Evolutionary conservation across 2,888 invertebrate genomes (phyloP), one percentile per base, ranked within the genome.

Genomic region (Julus scanicus): DNA sequence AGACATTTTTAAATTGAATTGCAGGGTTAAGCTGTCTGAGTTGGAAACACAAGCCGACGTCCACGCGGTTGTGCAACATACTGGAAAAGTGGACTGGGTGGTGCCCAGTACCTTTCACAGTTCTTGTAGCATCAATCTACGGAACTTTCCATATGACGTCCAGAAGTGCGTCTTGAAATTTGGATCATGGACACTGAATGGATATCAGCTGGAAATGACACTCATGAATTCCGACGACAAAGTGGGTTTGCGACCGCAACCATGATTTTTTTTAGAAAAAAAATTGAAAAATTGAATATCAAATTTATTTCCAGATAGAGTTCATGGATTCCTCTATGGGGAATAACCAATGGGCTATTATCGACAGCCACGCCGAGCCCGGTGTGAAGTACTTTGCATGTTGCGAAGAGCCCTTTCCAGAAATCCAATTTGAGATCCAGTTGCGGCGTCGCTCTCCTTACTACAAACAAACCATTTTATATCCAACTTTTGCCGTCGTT

Each of bases 271-370:
- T 44, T 44, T 29, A 29, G 29, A 29, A 29, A 29, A 29, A 29
- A 17, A 53, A 15, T 17, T 49, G 49, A 6, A 6, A 53, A 53
- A 15, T 15, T 13, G 53, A 53, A 17, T 53, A 13, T 53, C 17
- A 53, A 53, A 53, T 53, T 53, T 1, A 44, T 15, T 39, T 86
- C 1, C 86, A 88, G 86, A 29, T 87, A 17, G 86, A 80, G 1
- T 80, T 87, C 86, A 1, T 44, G 15, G 44, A 86, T n/a, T 71
- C 44, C 1, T 88, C 80, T 29, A 86, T 87, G 20, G 15, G n/a
- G 17, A 88, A 88, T 49, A 88, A 48, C 86, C 86, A 87, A 86
- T 88, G 88, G 88, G 88, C 87, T 20, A 20, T 88, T 17, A 44
- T 87, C 39, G 86, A 40, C 17, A 88, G 39, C 20, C 39, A 20